Evolutionary conservation across 2,797 vertebrate species (phyloP).

Genomic region (Sebastolobus altivelis): DNA sequence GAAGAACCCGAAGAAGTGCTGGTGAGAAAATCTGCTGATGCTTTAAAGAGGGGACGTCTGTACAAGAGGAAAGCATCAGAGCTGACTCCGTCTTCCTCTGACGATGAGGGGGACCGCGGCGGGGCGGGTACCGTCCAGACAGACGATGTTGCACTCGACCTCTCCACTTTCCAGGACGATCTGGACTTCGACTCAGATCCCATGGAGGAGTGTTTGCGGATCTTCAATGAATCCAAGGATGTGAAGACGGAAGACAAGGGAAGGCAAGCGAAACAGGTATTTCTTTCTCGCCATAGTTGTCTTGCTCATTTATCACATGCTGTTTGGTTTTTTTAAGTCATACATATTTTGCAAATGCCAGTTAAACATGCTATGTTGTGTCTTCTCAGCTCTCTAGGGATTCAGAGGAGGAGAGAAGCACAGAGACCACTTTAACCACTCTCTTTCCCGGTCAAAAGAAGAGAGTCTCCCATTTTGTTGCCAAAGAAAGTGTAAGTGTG

Average conservation of each 20-base stretch:
- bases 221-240: conserved; percentile 96
- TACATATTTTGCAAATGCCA: background rate
- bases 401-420: conserved; percentile 83
- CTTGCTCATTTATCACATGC: background rate
- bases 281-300: background rate
- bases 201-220: conserved; percentile 97
- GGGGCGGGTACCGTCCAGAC: conserved; percentile 70
- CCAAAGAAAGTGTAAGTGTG: conserved; percentile 90
- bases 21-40: conserved; percentile 79
- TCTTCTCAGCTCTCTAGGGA: conserved; percentile 84
- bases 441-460: conserved; percentile 95
- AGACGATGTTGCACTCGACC: conserved; percentile 79
- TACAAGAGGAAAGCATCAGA: conserved; percentile 75
- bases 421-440: conserved; percentile 87
- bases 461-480: conserved; percentile 94
- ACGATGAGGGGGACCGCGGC: conserved; percentile 59
- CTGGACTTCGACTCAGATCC: conserved; percentile 94
- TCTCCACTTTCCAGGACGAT: conserved; percentile 89
- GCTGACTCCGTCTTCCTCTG: conserved; percentile 78
- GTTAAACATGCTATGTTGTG: background rate
- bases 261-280: conserved; percentile 93
- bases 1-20: conserved; percentile 71
- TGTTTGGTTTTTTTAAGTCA: background rate
- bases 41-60: conserved; percentile 70
- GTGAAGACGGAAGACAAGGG: conserved; percentile 97